Evolutionary conservation across 2,113 vertebrate species (phyloP).

Genomic region (Notechis scutatus): DNA sequence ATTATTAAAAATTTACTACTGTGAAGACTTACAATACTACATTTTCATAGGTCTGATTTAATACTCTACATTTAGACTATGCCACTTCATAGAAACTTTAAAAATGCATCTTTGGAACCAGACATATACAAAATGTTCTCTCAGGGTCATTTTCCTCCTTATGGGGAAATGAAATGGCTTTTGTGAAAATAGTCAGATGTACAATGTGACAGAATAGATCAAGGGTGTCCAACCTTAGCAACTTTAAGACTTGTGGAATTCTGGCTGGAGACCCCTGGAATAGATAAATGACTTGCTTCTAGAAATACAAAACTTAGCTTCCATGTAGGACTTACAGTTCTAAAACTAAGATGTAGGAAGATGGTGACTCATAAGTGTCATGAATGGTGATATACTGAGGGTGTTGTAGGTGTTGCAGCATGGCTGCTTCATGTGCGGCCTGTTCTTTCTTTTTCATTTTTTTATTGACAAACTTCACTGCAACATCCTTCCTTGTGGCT

Average conservation of each 20-base stretch:
- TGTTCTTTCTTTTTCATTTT: slow-evolving; percentile 98
- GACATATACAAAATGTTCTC: neutral
- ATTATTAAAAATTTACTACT: neutral
- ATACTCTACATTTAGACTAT: neutral
- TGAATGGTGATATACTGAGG: slow-evolving; percentile 87
- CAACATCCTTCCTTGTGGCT: slow-evolving; percentile 88
- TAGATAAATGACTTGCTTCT: neutral
- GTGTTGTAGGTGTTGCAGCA: slow-evolving; percentile 86
- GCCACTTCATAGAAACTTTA: neutral
- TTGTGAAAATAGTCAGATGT: neutral
- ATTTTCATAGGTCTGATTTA: neutral
- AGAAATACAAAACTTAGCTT: neutral
- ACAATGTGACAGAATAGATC: neutral
- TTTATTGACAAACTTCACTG: slow-evolving; percentile 93
- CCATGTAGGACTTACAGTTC: slow-evolving; percentile 83
- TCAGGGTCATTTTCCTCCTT: neutral
- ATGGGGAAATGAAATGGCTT: neutral
- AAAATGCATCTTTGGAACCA: neutral
- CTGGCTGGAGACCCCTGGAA: too few species aligned
- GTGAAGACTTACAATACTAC: neutral
- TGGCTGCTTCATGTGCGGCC: slow-evolving; percentile 88
- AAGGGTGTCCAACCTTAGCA: too few species aligned
- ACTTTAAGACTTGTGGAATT: too few species aligned
- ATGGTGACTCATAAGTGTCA: slow-evolving; percentile 89
- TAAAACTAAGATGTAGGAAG: slow-evolving; percentile 84